phyloP scores from a whole-genome alignment of 1,140 invertebrate species.

The Venustaconcha ellipsiformis region DNA sequence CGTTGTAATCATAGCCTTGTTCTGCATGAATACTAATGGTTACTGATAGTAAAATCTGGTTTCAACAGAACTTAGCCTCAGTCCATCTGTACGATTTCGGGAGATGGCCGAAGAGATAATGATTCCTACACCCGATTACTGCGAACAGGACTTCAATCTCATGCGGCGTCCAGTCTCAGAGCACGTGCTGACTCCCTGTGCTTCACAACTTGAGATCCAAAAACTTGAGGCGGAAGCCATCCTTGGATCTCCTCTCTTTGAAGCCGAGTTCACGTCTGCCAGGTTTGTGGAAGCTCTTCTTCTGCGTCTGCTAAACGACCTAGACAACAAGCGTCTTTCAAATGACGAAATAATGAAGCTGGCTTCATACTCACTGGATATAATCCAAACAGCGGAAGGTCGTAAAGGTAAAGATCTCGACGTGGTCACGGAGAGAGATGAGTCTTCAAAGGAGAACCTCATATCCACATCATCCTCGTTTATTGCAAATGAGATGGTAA shows the following conservation, averaged over 20 bases:
- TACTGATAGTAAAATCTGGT: not conserved
- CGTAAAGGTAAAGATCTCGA: not conserved
- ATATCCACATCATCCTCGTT: slow-evolving; percentile 20
- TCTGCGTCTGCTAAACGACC: slow-evolving; percentile 29
- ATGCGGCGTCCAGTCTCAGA: slow-evolving; percentile 17
- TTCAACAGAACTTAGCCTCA: not conserved
- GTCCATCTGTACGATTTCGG: slow-evolving; percentile 31
- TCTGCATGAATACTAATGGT: too few species aligned
- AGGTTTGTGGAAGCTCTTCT: slow-evolving; percentile 27
- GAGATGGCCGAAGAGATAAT: slow-evolving; percentile 19
- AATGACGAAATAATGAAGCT: slow-evolving; percentile 31
- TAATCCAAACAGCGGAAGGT: slow-evolving; percentile 11
- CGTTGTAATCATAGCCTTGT: too few species aligned
- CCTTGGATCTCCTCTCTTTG: slow-evolving; percentile 11
- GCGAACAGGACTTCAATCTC: too few species aligned
- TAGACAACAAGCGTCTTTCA: slow-evolving; percentile 20
- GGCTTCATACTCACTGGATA: slow-evolving; percentile 22
- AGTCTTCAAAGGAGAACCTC: slow-evolving; percentile 2
- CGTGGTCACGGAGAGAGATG: slow-evolving; percentile 1
- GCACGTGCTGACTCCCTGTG: slow-evolving; percentile 29
- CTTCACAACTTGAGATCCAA: slow-evolving; percentile 17
- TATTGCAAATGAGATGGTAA: slow-evolving; percentile 28
- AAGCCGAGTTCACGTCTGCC: slow-evolving; percentile 10
- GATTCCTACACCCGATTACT: too few species aligned
- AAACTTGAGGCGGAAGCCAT: slow-evolving; percentile 17